Conservation (phyloP, 2,113 vertebrate species). For the Callionymus lyra region DNA sequence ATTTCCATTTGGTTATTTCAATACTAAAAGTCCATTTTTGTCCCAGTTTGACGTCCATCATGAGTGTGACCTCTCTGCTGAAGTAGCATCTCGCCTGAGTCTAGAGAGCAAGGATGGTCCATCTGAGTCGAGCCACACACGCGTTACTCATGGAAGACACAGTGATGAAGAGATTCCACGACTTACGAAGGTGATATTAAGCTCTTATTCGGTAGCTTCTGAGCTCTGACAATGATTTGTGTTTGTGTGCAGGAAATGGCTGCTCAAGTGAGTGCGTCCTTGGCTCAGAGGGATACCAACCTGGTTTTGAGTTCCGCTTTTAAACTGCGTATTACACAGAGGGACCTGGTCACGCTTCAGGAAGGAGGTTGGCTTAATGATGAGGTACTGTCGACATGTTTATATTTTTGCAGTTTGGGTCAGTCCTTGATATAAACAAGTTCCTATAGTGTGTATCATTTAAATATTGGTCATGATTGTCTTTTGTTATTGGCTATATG, state of each 20-base stretch:
- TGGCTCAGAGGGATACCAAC: slow-evolving; percentile 64
- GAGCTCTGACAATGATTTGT: not conserved
- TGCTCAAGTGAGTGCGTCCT: slow-evolving; percentile 67
- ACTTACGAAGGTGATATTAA: slow-evolving; percentile 59
- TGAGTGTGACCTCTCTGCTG: slow-evolving; percentile 73
- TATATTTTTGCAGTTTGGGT: too few relatives aligned
- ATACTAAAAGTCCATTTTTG: not conserved
- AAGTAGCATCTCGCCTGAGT: slow-evolving; percentile 75
- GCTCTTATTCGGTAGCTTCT: not conserved
- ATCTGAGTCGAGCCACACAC: slow-evolving; percentile 30
- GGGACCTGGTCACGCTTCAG: slow-evolving; percentile 77
- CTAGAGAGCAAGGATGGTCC: slow-evolving; percentile 62
- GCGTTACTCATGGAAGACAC: slow-evolving; percentile 40
- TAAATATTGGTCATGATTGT: too few relatives aligned
- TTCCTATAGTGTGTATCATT: too few relatives aligned
- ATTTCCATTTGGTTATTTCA: not conserved
- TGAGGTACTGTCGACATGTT: slow-evolving; percentile 73
- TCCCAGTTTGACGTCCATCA: slow-evolving; percentile 43
- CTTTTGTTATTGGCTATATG: too few relatives aligned
- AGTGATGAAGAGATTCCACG: slow-evolving; percentile 66
- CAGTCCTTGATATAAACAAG: too few relatives aligned
- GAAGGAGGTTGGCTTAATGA: slow-evolving; percentile 84
- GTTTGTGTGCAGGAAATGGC: slow-evolving; percentile 74
- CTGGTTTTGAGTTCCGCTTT: slow-evolving; percentile 81
- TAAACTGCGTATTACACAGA: slow-evolving; percentile 79